Percentiles rank a stretch among this genome's conserved stretches.
These are phyloP conservation scores for Physella acuta DNA, from an alignment of 1,140 invertebrate species.

Conservation along the genomic window DNA sequence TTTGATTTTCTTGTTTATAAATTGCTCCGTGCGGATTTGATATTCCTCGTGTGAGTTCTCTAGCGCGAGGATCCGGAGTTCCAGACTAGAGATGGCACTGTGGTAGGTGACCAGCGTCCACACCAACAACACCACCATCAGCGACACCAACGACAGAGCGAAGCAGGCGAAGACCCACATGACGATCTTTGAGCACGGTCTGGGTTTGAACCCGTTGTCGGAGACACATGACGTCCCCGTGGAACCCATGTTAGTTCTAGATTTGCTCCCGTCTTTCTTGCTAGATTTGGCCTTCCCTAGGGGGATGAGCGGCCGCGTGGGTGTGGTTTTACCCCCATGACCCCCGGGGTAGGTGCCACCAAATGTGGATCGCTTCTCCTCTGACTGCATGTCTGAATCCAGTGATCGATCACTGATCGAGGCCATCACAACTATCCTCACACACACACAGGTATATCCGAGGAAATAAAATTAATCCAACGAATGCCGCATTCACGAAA, in stretches of 20 bases:
- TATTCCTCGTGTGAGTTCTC: conserved; percentile 15
- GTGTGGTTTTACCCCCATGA: too few relatives aligned
- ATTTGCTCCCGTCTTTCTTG: neutral
- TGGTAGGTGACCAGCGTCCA: conserved; percentile 17
- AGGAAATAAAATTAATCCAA: too few relatives aligned
- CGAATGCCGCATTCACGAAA: too few relatives aligned
- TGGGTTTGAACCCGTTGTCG: neutral
- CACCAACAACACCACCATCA: conserved; percentile 12
- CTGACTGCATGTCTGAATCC: too few relatives aligned
- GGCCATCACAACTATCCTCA: too few relatives aligned
- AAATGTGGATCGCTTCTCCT: too few relatives aligned
- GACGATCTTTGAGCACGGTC: conserved; percentile 13
- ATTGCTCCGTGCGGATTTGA: neutral
- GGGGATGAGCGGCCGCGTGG: too few relatives aligned
- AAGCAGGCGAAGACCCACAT: conserved; percentile 17
- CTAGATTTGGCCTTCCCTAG: too few relatives aligned
- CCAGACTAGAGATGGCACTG: neutral
- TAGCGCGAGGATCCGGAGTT: neutral
- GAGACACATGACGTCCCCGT: too few relatives aligned
- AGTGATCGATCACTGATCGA: too few relatives aligned
- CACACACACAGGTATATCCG: too few relatives aligned
- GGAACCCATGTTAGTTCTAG: neutral
- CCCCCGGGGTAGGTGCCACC: too few relatives aligned
- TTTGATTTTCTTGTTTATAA: neutral
- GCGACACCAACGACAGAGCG: conserved; percentile 10